These are phyloP conservation scores for Delichon dasypus DNA, from an alignment of 2,797 vertebrate species.

Conservation along the genomic window DNA sequence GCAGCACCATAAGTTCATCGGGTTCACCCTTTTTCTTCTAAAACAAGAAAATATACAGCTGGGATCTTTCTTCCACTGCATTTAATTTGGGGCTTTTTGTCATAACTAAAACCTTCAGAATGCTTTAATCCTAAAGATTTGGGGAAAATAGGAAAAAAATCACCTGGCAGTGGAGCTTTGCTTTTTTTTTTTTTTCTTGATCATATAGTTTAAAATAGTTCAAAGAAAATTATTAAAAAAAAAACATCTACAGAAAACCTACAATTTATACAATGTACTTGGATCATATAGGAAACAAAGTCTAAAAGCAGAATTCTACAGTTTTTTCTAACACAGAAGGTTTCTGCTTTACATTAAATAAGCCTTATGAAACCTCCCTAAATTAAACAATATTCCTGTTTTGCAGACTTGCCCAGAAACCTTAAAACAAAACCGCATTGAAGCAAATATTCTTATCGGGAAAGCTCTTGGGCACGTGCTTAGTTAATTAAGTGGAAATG, in stretches of 20 bases:
- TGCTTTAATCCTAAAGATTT: background rate
- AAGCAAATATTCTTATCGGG: background rate
- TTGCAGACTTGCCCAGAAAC: background rate
- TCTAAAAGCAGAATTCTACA: background rate
- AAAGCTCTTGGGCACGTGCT: background rate
- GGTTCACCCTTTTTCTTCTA: background rate
- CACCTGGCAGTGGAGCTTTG: background rate
- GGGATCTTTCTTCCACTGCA: background rate
- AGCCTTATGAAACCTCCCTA: background rate
- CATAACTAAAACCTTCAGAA: background rate
- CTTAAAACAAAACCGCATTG: background rate
- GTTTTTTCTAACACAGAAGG: background rate
- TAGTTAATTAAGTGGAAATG: background rate
- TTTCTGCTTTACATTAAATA: background rate
- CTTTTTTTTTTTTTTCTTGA: background rate
- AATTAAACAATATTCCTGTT: background rate
- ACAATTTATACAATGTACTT: background rate
- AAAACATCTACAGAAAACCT: background rate
- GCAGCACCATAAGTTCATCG: background rate
- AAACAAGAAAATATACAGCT: background rate
- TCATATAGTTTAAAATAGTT: background rate
- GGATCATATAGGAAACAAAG: background rate
- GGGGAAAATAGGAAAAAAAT: background rate
- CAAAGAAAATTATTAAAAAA: background rate
- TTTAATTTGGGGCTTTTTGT: background rate